Evolutionary conservation across 1,140 invertebrate species (phyloP).

Genomic region (Batillaria attramentaria): DNA sequence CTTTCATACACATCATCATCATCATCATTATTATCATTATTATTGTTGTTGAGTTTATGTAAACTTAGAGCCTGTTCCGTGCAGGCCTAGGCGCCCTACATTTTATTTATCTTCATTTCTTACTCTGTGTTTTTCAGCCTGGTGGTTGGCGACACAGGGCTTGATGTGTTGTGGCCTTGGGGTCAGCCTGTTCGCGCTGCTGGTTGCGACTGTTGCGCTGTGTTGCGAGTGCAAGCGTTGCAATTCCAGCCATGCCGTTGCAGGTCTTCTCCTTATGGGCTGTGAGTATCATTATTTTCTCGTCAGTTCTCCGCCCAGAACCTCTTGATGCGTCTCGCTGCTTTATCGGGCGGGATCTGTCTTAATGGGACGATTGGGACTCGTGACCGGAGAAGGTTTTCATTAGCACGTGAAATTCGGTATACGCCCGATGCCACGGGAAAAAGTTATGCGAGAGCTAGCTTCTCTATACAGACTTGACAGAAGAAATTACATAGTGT

Average conservation of each 20-base stretch:
- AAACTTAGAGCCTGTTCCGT: background rate
- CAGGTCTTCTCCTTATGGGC: slow-evolving; percentile 50
- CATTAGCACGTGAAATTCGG: background rate
- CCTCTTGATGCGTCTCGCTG: background rate
- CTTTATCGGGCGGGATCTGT: background rate
- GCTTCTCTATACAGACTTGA: no score
- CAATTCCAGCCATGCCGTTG: slow-evolving; percentile 48
- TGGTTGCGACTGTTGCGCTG: slow-evolving; percentile 54
- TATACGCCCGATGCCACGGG: no score
- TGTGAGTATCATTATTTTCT: slow-evolving; percentile 42
- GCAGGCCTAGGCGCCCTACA: background rate
- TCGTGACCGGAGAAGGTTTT: background rate
- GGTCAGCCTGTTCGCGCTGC: slow-evolving; percentile 42
- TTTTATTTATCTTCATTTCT: background rate
- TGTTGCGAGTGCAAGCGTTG: slow-evolving; percentile 56
- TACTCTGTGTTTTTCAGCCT: no score
- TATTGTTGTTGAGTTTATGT: background rate
- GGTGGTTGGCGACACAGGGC: slow-evolving; percentile 51
- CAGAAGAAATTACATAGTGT: no score
- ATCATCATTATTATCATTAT: background rate
- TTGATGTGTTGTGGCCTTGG: slow-evolving; percentile 51
- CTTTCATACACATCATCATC: background rate
- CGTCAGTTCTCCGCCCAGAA: background rate
- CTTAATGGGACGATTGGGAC: background rate
- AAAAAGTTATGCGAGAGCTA: no score